phyloP scores from a whole-genome alignment of 2,888 invertebrate genomes.

The Oligia fasciuncula region DNA sequence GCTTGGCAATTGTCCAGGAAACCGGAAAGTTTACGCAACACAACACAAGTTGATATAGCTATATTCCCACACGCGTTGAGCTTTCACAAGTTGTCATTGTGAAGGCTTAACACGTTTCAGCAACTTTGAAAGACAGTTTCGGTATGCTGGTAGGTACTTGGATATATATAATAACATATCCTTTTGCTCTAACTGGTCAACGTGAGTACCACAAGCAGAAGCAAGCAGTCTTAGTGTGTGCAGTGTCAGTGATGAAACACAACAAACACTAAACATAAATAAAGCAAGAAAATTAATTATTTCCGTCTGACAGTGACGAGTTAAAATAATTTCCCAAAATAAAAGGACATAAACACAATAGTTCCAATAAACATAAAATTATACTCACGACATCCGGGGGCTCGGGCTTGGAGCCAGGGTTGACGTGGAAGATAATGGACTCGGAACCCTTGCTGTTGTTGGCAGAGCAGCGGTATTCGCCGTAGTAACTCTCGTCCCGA shows the following conservation, averaged over 20 bases:
- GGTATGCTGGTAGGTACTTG: not conserved
- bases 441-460: conserved; percentile 79
- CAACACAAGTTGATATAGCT: not conserved
- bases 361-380: not conserved
- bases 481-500: conserved; percentile 75
- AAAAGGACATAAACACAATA: not conserved
- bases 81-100: not conserved
- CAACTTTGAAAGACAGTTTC: too few species aligned
- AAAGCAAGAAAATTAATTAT: not conserved
- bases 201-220: not conserved
- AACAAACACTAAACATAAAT: not conserved
- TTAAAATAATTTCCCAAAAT: not conserved
- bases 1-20: not conserved
- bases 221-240: too few species aligned
- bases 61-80: not conserved
- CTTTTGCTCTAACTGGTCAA: not conserved
- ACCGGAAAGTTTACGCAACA: not conserved
- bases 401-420: conserved; percentile 80
- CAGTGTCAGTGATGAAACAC: not conserved
- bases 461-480: conserved; percentile 83
- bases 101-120: not conserved
- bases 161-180: not conserved
- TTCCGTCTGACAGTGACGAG: not conserved
- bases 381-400: conserved; percentile 81
- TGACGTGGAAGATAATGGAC: conserved; percentile 82